phyloP scores from a whole-genome alignment of 2,113 vertebrate genomes.

The Climacteris rufus region DNA sequence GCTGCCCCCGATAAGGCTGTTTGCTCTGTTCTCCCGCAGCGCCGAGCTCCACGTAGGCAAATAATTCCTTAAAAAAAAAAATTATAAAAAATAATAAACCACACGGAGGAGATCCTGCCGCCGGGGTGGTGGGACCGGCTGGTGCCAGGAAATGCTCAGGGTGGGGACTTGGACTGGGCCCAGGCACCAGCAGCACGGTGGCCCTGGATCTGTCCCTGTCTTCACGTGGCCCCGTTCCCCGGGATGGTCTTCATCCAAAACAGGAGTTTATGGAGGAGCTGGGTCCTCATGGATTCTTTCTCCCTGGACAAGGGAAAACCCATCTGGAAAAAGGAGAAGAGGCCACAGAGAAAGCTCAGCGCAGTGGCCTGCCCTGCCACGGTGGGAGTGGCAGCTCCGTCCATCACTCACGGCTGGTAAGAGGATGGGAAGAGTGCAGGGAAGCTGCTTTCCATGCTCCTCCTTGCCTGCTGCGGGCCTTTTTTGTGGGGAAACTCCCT shows the following conservation, averaged over 20 bases:
- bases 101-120: neutral
- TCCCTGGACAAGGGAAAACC: neutral
- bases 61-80: neutral
- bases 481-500: neutral
- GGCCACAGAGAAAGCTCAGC: neutral
- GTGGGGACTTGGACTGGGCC: neutral
- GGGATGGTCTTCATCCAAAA: accelerated
- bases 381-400: accelerated
- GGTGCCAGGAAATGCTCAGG: neutral
- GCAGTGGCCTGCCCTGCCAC: neutral
- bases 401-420: accelerated
- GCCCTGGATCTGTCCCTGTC: neutral
- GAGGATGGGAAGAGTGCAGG: neutral
- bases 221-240: neutral
- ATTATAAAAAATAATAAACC: neutral
- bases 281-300: neutral
- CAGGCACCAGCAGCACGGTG: neutral
- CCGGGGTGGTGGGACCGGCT: accelerated
- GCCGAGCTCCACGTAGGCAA: neutral
- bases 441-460: neutral
- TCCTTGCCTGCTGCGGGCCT: accelerated
- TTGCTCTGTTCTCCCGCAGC: neutral
- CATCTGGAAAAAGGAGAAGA: neutral
- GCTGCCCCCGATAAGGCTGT: constrained; percentile 11
- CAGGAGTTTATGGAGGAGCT: accelerated